Base-by-base conservation (phyloP, 1,140 invertebrate genomes). In the Danaus melanippus region DNA sequence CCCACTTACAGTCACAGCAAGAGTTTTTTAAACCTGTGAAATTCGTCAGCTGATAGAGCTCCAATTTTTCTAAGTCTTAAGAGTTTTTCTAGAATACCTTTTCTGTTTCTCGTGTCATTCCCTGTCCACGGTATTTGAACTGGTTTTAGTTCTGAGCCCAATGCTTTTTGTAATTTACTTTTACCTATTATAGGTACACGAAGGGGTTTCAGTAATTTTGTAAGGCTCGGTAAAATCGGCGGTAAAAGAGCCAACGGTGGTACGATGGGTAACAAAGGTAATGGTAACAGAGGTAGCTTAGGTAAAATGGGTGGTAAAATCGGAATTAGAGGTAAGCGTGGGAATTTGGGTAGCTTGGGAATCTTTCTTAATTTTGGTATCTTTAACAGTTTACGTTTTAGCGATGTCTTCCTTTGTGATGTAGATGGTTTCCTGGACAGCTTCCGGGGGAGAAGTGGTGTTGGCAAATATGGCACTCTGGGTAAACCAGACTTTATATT, bases 21-120 rank as follows among this genome's bases (percentile, higher is more conserved):
- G n/a, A 76, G 44, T 49, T 73, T 82, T 43, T 69, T 78, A 58
- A 81, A 82, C 39, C 69, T 60, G 17, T 67, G 53, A 66, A 68
- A 81, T 58, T 81, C 74, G 7, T 63, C 45, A 8, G 66, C 67
- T 0, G 75, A 74, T 41, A 84, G 46, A 2, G 68, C 67, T 12
- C 76, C 72, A 62, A 60, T 65, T 21, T 49, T 76, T 53, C 65
- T 76, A 21, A 84, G 58, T 43, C 79, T 63, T 8, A 64, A 7
- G 9, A 84, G 58, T 46, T 74, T 74, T 21, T 72, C 58, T 32
- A 70, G 51, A 39, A 79, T 60, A 56, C 55, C 64, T 51, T 60
- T 63, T 21, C 65, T 69, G 15, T 56, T 12, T 40, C 61, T 60
- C 9, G 65, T 50, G n/a, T 49, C 9, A n/a, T 3, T 15, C 15